Evolutionary conservation across 2,888 invertebrate species (phyloP).

Genomic region (Cryptops parisi): DNA sequence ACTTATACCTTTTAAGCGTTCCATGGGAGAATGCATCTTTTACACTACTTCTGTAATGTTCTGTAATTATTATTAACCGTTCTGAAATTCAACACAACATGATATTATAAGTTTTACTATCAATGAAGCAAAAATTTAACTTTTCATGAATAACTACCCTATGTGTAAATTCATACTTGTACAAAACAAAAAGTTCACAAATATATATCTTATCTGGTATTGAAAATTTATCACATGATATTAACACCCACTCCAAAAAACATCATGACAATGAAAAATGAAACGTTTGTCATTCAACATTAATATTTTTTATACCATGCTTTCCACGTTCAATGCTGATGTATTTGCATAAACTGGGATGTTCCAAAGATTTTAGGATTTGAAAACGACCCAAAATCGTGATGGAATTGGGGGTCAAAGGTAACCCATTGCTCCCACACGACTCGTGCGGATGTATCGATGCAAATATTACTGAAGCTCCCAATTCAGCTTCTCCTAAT

Average conservation of each 20-base stretch:
- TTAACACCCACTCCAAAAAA: not conserved
- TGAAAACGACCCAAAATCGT: constrained; percentile 83
- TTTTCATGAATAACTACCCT: too few relatives aligned
- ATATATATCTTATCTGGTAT: not conserved
- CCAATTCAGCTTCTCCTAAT: constrained; percentile 37
- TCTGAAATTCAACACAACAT: constrained; percentile 26
- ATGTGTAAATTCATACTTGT: too few relatives aligned
- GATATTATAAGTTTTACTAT: too few relatives aligned
- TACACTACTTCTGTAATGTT: constrained; percentile 32
- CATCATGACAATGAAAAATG: not conserved
- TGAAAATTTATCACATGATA: too few relatives aligned
- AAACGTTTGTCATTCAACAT: not conserved
- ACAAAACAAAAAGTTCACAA: too few relatives aligned
- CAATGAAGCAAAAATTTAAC: too few relatives aligned
- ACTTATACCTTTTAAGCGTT: too few relatives aligned
- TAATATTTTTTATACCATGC: constrained; percentile 53
- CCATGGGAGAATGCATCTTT: too few relatives aligned
- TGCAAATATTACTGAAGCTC: constrained; percentile 84
- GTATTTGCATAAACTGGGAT: constrained; percentile 73
- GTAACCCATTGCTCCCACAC: constrained; percentile 91
- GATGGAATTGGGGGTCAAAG: constrained; percentile 90
- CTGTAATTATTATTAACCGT: constrained; percentile 33
- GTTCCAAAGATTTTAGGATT: constrained; percentile 57
- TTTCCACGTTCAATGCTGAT: constrained; percentile 82
- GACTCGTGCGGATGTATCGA: constrained; percentile 75